Conservation (phyloP, 1,140 invertebrate species). For the Pygmarrhopalites habei region DNA sequence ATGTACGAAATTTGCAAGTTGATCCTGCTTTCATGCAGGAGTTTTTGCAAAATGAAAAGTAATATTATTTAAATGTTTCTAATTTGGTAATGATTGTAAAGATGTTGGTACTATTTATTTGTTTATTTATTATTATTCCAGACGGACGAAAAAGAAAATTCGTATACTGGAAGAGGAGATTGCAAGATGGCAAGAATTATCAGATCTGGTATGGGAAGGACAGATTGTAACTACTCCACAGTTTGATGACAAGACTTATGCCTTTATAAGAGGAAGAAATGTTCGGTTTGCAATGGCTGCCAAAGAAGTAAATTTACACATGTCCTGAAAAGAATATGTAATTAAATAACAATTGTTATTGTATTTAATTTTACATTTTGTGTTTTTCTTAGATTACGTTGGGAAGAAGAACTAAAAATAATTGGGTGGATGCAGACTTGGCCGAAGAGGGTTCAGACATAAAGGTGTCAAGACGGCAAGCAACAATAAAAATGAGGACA, state of each 20-base stretch:
- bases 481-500: slow-evolving; percentile 78
- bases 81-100: too few species aligned
- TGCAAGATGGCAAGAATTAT: slow-evolving; percentile 84
- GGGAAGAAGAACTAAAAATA: slow-evolving; percentile 79
- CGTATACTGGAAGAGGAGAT: slow-evolving; percentile 75
- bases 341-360: slow-evolving; percentile 9
- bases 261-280: slow-evolving; percentile 81
- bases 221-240: slow-evolving; percentile 41
- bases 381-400: slow-evolving; percentile 67
- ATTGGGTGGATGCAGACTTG: slow-evolving; percentile 86
- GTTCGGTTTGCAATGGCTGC: slow-evolving; percentile 92
- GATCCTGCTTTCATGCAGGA: slow-evolving; percentile 4
- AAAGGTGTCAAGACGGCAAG: slow-evolving; percentile 78
- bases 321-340: slow-evolving; percentile 10
- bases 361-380: slow-evolving; percentile 23
- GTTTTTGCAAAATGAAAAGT: slow-evolving; percentile 2
- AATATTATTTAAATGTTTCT: not conserved
- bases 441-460: slow-evolving; percentile 80
- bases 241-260: slow-evolving; percentile 82
- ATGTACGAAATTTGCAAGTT: slow-evolving; percentile 47
- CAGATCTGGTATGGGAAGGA: slow-evolving; percentile 74
- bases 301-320: slow-evolving; percentile 60
- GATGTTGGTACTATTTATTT: slow-evolving; percentile 42
- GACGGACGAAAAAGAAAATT: slow-evolving; percentile 11
- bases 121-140: slow-evolving; percentile 17